Evolutionary conservation across 2,797 vertebrate species (phyloP), one percentile per base, ranked within the genome.

Genomic region (Syngnathus acus): DNA sequence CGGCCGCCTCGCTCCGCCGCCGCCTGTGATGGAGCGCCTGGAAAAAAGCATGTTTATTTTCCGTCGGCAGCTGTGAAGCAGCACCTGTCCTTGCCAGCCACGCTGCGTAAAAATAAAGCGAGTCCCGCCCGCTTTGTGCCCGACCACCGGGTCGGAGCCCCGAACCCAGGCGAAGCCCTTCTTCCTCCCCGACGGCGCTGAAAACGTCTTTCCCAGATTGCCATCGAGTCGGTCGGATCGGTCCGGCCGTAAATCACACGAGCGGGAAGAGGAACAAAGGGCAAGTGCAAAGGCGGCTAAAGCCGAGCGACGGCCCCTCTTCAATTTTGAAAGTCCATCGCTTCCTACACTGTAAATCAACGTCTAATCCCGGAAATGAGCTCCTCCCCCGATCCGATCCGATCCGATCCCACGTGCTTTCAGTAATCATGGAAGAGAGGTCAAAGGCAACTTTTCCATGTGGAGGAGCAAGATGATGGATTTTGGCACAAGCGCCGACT

Each of bases 201-300:
- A 82, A 87, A 87, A 88, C 78, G 65, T 76, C 66, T 81, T 81
- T 87, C 76, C 81, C 80, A 84, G 75, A 70, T 78, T 83, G 83
- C 79, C 75, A 87, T 87, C 86, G 77, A 66, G 74, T n/a, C n/a
- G n/a, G n/a, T 73, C 57, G 48, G 78, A 90, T 88, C 84, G 84
- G 72, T 68, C 10, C 1, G 23, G 0, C n/a, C 45, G 75, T 88
- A 86, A 89, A 86, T 91, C 84, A 84, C 45, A 59, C 0, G n/a
- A 54, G 21, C 38, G 6, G 37, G 40, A 64, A 16, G 16, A 65
- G 62, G 76, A 59, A 64, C 21, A 74, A 65, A 72, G 13, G 59
- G 14, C 55, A 55, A 59, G 51, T 55, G 45, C 10, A 65, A 71
- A 51, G n/a, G n/a, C 19, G 42, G 42, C 21, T 32, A 21, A 23